Evolutionary conservation across 2,113 vertebrate genomes (phyloP).

Genomic region (Anoura caudifer): DNA sequence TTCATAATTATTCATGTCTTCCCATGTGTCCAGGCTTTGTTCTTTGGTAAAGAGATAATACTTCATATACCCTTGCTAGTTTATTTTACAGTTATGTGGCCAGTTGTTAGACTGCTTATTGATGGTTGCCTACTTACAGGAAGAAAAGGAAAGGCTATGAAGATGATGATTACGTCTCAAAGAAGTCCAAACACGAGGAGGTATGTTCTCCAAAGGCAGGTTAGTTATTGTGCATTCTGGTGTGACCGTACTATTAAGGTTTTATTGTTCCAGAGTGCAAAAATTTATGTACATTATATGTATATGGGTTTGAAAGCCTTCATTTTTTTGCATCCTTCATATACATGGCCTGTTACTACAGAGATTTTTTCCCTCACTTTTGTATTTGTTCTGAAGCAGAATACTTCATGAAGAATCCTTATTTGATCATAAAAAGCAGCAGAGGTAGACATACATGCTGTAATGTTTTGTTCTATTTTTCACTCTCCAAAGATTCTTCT

Average conservation of each 20-base stretch:
- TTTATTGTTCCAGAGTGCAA: background rate
- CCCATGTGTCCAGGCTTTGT: background rate
- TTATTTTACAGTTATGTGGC: background rate
- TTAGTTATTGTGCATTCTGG: background rate
- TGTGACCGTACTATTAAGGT: background rate
- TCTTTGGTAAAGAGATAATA: background rate
- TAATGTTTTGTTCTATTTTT: background rate
- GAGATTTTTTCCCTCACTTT: background rate
- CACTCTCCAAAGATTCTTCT: background rate
- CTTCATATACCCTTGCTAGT: background rate
- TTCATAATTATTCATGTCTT: background rate
- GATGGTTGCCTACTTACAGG: slow-evolving; percentile 76
- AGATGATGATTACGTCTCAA: slow-evolving; percentile 89
- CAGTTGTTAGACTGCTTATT: background rate
- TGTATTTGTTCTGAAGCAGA: background rate
- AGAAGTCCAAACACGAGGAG: slow-evolving; percentile 90
- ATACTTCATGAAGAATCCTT: background rate
- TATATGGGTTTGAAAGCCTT: background rate
- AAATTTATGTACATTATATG: background rate
- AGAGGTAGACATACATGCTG: background rate
- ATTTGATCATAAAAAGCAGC: background rate
- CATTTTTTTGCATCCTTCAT: background rate
- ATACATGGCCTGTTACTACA: background rate
- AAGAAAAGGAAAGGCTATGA: slow-evolving; percentile 95
- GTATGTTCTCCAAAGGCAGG: slow-evolving; percentile 69